Percentiles rank a stretch among this genome's conserved stretches.
These are phyloP conservation scores for Mobula hypostoma DNA, from an alignment of 2,113 vertebrate species.

Conservation along the genomic window DNA sequence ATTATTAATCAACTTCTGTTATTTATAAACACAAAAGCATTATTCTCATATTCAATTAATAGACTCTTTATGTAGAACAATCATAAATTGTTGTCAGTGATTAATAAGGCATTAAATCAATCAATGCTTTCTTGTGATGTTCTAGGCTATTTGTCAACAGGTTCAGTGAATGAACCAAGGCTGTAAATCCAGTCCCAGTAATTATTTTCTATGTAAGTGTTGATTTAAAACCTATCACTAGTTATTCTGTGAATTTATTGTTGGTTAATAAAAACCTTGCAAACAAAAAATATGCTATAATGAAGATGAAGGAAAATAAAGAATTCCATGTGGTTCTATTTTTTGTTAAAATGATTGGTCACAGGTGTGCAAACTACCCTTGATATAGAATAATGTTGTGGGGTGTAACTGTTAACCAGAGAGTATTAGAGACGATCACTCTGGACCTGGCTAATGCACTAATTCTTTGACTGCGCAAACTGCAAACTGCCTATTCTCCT, in stretches of 20 bases:
- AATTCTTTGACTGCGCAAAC: no score
- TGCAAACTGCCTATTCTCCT: no score
- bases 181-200: not conserved
- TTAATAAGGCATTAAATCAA: not conserved
- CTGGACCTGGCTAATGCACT: no score
- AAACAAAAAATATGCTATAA: not conserved
- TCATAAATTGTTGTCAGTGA: not conserved
- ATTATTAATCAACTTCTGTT: not conserved
- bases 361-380: not conserved
- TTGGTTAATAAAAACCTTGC: not conserved
- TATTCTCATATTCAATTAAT: not conserved
- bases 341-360: not conserved
- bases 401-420: not conserved
- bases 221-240: not conserved
- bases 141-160: not conserved
- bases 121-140: not conserved
- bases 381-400: not conserved
- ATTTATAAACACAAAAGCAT: not conserved
- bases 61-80: not conserved
- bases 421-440: not conserved
- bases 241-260: not conserved
- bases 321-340: not conserved
- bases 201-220: no score
- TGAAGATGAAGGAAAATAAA: not conserved
- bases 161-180: not conserved